These are phyloP conservation scores for Lagodon rhomboides DNA, from an alignment of 2,797 vertebrate genomes.

Conservation along the genomic window DNA sequence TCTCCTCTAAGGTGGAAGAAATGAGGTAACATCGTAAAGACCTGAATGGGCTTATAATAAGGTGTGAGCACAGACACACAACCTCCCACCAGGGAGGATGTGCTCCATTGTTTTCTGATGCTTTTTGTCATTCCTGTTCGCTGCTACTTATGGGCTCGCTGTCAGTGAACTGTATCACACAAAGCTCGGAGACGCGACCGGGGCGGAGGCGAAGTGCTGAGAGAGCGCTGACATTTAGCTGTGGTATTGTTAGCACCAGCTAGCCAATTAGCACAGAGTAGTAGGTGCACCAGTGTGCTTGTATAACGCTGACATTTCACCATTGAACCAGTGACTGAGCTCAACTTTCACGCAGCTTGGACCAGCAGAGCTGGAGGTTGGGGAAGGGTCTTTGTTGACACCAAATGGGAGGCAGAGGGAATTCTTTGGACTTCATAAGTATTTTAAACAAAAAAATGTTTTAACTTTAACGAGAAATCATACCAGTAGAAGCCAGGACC, in stretches of 20 bases:
- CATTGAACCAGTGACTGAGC: conserved; percentile 59
- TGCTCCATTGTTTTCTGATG: conserved; percentile 33
- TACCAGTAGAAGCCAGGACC: conserved; percentile 6
- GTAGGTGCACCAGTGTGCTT: conserved; percentile 50
- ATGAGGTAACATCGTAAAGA: conserved; percentile 40
- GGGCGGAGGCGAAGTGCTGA: conserved; percentile 66
- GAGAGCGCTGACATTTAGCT: conserved; percentile 84
- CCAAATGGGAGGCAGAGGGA: not conserved
- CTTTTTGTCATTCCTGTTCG: conserved; percentile 33
- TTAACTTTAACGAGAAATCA: conserved; percentile 5
- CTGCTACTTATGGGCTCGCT: conserved; percentile 34
- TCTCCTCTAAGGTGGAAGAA: conserved; percentile 52
- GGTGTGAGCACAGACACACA: conserved; percentile 5
- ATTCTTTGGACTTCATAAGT: not conserved
- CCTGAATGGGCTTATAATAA: conserved; percentile 44
- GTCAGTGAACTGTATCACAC: conserved; percentile 35
- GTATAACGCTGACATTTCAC: conserved; percentile 77
- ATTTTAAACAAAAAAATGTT: not conserved
- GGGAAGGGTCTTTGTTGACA: conserved; percentile 37
- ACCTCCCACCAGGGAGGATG: not conserved
- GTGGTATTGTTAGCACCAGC: conserved; percentile 67
- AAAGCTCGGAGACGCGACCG: conserved; percentile 50
- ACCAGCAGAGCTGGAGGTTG: conserved; percentile 18
- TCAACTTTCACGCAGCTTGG: conserved; percentile 58
- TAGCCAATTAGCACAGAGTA: conserved; percentile 68